Evolutionary conservation across 2,797 vertebrate species (phyloP).

Genomic region (Coilia nasus): DNA sequence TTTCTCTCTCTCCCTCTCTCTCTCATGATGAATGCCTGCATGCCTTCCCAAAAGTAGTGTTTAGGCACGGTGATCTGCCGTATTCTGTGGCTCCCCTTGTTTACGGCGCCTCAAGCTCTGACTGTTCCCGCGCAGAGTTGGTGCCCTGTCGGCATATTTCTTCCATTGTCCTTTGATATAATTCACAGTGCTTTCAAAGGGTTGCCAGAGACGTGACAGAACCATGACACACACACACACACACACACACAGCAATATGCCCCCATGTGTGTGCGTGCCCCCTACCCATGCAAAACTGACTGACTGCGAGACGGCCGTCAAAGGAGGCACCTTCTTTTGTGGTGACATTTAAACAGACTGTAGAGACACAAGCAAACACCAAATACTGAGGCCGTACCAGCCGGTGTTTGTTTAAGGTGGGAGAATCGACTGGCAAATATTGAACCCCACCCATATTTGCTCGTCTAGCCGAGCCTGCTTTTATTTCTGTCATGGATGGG

Average conservation of each 20-base stretch:
- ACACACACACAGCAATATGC: too few relatives aligned
- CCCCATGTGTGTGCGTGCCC: too few relatives aligned
- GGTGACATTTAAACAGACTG: constrained; percentile 54
- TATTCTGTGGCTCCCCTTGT: not conserved
- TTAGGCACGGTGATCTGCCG: not conserved
- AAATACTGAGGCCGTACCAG: constrained; percentile 56
- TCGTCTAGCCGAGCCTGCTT: constrained; percentile 57
- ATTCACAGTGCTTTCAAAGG: not conserved
- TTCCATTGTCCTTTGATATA: constrained; percentile 2
- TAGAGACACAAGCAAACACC: constrained; percentile 61
- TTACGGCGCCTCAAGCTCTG: not conserved
- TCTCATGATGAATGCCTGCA: not conserved
- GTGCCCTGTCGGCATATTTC: not conserved
- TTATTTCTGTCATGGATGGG: constrained; percentile 61
- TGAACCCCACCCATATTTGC: constrained; percentile 77
- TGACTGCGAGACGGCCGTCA: not conserved
- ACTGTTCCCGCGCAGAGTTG: not conserved
- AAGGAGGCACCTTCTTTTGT: constrained; percentile 12
- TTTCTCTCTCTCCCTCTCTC: too few relatives aligned
- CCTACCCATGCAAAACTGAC: not conserved
- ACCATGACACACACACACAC: not conserved
- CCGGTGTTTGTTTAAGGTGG: constrained; percentile 78
- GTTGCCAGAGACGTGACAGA: not conserved
- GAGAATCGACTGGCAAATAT: constrained; percentile 73
- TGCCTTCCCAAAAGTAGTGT: not conserved